Evolutionary conservation across 2,797 vertebrate genomes (phyloP), one percentile per base, ranked within the genome.

Genomic region (Phylloscopus collybita): DNA sequence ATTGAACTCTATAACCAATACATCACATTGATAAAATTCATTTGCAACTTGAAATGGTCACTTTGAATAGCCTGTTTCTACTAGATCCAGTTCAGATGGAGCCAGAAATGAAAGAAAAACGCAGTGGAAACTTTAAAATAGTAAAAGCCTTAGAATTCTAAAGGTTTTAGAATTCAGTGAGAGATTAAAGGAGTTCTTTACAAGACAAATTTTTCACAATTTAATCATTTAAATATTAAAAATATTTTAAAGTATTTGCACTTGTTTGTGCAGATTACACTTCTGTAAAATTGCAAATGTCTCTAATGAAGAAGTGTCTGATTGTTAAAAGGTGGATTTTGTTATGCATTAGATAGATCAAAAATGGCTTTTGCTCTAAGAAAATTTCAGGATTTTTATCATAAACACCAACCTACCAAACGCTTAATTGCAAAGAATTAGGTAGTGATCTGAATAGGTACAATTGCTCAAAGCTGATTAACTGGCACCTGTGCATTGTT

Each of bases 391-490:
- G 17, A 40, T 61, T 93, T 73, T 91, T 89, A 50, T 51, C 14
- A 36, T 53, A 86, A 92, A 85, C 53, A 83, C 36, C 79, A 71
- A 88, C 16, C 16, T 84, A 80, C 50, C 47, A 53, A 88, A 80
- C 87, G 44, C 78, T 45, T 92, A 97, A 96, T 75, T 93, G 47
- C 67, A 95, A 88, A 92, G 57, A 92, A 17, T 42, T 86, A 86
- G 42, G 75, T 85, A 87, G 50, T 38, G 18, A 92, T 66, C 40
- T 73, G 76, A 93, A 70, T 74, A 86, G 61, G 47, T 90, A 72
- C 40, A 97, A 92, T 93, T 91, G 64, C 74, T 90, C 69, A 93
- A 90, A 97, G 94, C 73, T 96, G 92, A 97, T 97, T 97, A 97
- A 95, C 86, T 91, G 84, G 70, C 92, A 93, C 67, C 94, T 93